Percentiles rank a stretch among this genome's conserved stretches.
phyloP scores from a whole-genome alignment of 2,113 vertebrate genomes.

The Mus spicilegus region DNA sequence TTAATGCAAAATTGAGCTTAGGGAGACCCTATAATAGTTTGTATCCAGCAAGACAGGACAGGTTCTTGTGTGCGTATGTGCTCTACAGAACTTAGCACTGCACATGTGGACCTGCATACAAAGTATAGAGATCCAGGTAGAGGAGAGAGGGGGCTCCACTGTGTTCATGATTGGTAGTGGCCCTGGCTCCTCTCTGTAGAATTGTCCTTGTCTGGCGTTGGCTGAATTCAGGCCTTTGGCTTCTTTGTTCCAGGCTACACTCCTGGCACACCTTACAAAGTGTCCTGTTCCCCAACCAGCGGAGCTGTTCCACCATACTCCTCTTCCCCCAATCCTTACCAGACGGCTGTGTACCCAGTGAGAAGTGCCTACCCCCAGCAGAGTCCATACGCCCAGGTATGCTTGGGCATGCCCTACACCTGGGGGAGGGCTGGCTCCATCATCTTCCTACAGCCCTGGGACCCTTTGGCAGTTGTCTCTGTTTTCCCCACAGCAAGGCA shows the following conservation, averaged over 20 bases:
- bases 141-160: background rate
- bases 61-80: background rate
- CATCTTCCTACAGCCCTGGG: background rate
- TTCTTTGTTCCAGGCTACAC: conserved; percentile 91
- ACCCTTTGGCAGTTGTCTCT: conserved; percentile 19
- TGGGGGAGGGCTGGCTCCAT: background rate
- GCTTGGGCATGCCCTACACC: background rate
- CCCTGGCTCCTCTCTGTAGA: background rate
- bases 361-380: conserved; percentile 98
- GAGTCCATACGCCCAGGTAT: conserved; percentile 97
- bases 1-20: background rate
- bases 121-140: background rate
- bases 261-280: conserved; percentile 97
- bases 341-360: conserved; percentile 95
- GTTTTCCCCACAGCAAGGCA: conserved; percentile 92
- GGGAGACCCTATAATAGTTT: background rate
- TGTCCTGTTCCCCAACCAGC: conserved; percentile 97
- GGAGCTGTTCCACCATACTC: conserved; percentile 95
- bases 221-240: background rate
- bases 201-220: background rate
- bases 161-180: background rate
- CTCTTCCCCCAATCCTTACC: conserved; percentile 95
- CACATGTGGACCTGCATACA: no score
- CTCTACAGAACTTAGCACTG: background rate
- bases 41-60: background rate